Percentiles rank a stretch among this genome's conserved stretches.
Evolutionary conservation across 53 echinoderm and acorn worm species (phyloP).

Genomic region (Hippasteria phrygiana): DNA sequence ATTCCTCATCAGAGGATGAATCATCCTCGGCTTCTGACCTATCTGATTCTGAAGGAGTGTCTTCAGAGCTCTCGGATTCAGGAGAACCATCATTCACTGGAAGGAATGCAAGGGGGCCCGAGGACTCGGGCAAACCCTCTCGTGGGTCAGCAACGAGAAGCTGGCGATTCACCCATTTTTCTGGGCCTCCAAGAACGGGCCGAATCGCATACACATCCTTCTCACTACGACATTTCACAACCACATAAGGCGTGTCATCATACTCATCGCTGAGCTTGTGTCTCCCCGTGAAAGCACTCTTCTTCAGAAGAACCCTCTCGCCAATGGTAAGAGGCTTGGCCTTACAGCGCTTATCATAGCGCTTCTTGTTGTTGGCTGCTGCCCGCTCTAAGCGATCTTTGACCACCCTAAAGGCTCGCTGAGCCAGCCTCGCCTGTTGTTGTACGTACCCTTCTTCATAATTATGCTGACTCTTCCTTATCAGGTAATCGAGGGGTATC

Average conservation of each 20-base stretch:
- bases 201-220: conserved; percentile 31
- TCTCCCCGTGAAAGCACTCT: conserved; percentile 40
- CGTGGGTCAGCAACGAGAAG: conserved; percentile 16
- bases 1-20: neutral
- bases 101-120: no score
- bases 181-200: conserved; percentile 12
- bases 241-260: conserved; percentile 8
- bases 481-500: conserved; percentile 64
- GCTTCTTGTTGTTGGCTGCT: neutral
- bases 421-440: conserved; percentile 34
- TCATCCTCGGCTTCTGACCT: neutral
- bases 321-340: neutral
- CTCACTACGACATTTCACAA: neutral
- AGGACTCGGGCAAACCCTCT: no score
- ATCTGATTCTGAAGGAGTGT: no score
- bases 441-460: conserved; percentile 60
- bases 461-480: conserved; percentile 9
- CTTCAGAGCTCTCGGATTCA: neutral
- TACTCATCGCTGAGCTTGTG: conserved; percentile 33
- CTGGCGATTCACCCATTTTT: conserved; percentile 26
- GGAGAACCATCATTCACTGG: no score
- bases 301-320: conserved; percentile 3
- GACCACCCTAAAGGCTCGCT: conserved; percentile 10
- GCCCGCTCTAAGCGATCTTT: conserved; percentile 25
- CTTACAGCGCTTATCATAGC: neutral